Percentiles rank a stretch among this genome's conserved stretches.
Evolutionary conservation across 2,113 vertebrate species (phyloP).

Genomic region (Paradoxurus hermaphroditus): DNA sequence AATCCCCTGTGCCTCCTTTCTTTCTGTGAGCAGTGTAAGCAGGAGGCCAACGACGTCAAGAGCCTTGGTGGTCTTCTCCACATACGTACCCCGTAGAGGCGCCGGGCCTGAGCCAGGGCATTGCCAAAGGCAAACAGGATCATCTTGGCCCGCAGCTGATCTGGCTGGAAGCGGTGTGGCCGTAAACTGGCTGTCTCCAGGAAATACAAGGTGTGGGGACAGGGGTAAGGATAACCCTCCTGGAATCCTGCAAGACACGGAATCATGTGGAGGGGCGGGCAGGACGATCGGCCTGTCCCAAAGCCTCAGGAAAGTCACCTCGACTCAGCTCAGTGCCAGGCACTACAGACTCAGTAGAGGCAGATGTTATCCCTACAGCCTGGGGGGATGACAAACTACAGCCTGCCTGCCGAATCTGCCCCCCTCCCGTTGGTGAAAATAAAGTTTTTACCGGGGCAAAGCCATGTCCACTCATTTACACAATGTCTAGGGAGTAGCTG

Average conservation of each 20-base stretch:
- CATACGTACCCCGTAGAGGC: constrained; percentile 70
- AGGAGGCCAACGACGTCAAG: neutral
- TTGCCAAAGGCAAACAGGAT: constrained; percentile 74
- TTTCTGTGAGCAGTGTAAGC: neutral
- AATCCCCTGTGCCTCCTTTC: accelerated
- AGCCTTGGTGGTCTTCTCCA: neutral
- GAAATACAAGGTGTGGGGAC: constrained; percentile 68
- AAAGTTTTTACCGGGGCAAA: neutral
- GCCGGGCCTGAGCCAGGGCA: constrained; percentile 68
- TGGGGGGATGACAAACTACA: too few species aligned
- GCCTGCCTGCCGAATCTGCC: neutral
- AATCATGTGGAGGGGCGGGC: neutral
- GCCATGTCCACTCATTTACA: neutral
- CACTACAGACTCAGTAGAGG: neutral
- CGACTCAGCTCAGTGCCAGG: neutral
- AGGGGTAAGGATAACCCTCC: constrained; percentile 65
- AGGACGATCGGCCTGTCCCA: neutral
- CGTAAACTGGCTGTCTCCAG: constrained; percentile 48
- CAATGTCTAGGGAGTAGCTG: neutral
- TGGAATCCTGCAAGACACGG: constrained; percentile 58
- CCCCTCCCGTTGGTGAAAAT: neutral
- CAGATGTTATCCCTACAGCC: neutral
- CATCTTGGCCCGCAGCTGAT: constrained; percentile 73
- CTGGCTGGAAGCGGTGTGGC: constrained; percentile 43
- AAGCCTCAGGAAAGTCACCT: neutral